Evolutionary conservation across 2,797 vertebrate species (phyloP), one percentile per base, ranked within the genome.

Genomic region (Sternarchorhynchus goeldii): DNA sequence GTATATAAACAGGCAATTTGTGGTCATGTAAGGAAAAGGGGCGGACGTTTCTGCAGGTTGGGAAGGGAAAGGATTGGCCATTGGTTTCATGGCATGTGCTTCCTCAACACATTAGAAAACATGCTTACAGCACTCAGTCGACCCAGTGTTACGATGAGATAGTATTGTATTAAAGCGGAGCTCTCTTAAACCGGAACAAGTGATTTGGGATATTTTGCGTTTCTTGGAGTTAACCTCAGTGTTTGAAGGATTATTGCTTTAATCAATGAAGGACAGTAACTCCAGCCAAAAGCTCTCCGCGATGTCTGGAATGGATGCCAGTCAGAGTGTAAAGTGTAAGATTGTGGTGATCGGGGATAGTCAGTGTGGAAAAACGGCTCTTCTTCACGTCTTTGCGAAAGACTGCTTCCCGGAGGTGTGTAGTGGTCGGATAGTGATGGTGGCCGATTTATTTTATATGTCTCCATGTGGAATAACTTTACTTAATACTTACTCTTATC

Each of bases 291-390:
- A 93, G 91, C 88, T 92, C 83, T 88, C 90, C 73, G 90, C 88
- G 85, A 93, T 93, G 89, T 89, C 93, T 62, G 78, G 78, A 31
- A 96, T 95, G 95, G 95, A 95, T 90, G 89, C 93, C 73, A 94
- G 92, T 88, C 92, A 93, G 88, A 94, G 93, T 85, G 91, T 95
- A 63, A 95, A 95, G 89, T 95, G 95, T 89, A 96, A 96, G 87
- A 95, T 96, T 76, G 95, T 96, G 75, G 95, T 96, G 72, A 95
- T 96, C 32, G 95, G 95, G 62, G 95, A 96, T 85, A 95, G 94
- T 77, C 93, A 95, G 89, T 96, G 95, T 86, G 95, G 95, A 14
- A 96, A 96, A 80, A 96, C 94, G 0, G 94, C 95, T 2, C 83
- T 96, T 85, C 89, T 96, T 2, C 95, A 94, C 64, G 95, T 96